Evolutionary conservation across 2,797 vertebrate genomes (phyloP).

Genomic region (Sylvia borin): DNA sequence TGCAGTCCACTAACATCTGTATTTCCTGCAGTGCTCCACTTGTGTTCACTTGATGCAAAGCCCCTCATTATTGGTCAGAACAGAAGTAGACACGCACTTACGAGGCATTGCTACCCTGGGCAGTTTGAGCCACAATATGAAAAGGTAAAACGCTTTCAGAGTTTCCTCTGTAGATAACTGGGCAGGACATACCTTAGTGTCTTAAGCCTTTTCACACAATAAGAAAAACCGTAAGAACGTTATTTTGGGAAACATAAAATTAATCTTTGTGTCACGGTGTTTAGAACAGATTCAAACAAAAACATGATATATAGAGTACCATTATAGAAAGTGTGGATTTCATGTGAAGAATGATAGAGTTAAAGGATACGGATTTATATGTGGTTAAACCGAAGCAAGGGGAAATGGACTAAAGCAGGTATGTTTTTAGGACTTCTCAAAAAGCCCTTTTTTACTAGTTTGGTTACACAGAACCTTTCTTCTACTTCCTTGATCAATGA

Average conservation of each 20-base stretch:
- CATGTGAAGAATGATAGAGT: neutral
- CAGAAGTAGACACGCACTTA: neutral
- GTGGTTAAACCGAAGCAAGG: neutral
- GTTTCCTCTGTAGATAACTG: neutral
- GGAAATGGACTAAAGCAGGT: neutral
- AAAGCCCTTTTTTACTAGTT: neutral
- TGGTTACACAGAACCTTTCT: neutral
- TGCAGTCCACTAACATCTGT: neutral
- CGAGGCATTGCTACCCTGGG: neutral
- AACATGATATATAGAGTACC: neutral
- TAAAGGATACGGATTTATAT: neutral
- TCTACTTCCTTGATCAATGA: neutral
- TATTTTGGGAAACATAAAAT: neutral
- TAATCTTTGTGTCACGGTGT: neutral
- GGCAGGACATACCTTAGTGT: neutral
- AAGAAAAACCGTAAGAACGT: neutral
- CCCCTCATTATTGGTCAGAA: neutral
- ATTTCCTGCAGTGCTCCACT: neutral
- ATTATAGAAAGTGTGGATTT: neutral
- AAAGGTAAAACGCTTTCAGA: neutral
- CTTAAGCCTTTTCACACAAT: neutral
- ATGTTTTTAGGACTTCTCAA: neutral
- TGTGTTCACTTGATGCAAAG: neutral
- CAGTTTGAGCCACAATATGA: neutral
- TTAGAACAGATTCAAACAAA: neutral